Percentiles rank a stretch among this genome's conserved stretches.
These are phyloP conservation scores for Jordanella pulchra DNA, from an alignment of 2,797 vertebrate genomes.

Conservation along the genomic window DNA sequence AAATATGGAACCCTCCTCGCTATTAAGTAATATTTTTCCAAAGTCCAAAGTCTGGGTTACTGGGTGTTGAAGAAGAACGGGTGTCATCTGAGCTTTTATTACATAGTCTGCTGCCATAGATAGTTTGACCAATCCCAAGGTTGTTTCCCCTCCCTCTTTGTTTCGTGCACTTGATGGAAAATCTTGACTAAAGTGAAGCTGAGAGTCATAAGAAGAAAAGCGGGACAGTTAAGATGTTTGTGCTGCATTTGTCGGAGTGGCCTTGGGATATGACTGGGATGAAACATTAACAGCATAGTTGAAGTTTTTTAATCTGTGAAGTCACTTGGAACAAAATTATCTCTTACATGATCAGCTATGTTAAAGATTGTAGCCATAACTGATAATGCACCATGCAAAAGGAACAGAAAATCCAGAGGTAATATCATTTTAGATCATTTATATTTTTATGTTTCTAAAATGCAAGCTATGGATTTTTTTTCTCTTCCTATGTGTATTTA, in stretches of 20 bases:
- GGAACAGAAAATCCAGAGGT: neutral
- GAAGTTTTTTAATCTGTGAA: neutral
- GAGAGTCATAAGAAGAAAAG: conserved; percentile 37
- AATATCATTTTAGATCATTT: neutral
- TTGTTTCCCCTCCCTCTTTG: neutral
- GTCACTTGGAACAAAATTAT: neutral
- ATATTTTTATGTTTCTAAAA: neutral
- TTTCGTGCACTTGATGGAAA: neutral
- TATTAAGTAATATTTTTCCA: conserved; percentile 16
- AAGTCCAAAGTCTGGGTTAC: conserved; percentile 55
- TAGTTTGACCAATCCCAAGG: conserved; percentile 63
- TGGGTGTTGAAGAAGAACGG: neutral
- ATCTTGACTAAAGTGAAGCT: conserved; percentile 23
- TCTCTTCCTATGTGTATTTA: neutral
- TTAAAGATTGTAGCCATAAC: neutral
- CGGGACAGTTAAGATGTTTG: conserved; percentile 16
- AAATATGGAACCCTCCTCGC: neutral
- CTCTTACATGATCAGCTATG: neutral
- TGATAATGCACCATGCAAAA: neutral
- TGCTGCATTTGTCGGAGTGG: neutral
- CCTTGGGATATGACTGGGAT: neutral
- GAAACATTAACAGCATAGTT: neutral
- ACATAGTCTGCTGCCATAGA: conserved; percentile 1
- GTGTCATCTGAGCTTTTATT: conserved; percentile 38
- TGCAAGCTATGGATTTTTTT: neutral